Conservation (phyloP, 2,888 invertebrate genomes). For the Troides oblongomaculatus region DNA sequence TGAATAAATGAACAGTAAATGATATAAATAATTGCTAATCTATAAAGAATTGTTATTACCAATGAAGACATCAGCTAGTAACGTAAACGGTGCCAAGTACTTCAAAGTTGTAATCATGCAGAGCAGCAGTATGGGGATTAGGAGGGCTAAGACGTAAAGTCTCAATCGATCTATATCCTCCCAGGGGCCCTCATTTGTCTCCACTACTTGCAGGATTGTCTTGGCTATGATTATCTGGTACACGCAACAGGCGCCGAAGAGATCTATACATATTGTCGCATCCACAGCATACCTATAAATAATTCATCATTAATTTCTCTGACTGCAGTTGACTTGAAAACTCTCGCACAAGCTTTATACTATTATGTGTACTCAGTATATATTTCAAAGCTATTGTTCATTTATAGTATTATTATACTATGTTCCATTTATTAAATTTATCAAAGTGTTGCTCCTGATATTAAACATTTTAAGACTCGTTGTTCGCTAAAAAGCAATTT, state of each 20-base stretch:
- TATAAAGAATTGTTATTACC: constrained; percentile 44
- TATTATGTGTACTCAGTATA: neutral
- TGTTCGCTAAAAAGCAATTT: no score
- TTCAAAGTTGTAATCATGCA: constrained; percentile 72
- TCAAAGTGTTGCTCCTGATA: no score
- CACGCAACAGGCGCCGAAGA: constrained; percentile 71
- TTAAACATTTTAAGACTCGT: no score
- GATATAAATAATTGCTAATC: no score
- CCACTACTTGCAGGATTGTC: constrained; percentile 59
- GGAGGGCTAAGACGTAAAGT: constrained; percentile 55
- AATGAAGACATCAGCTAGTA: constrained; percentile 66
- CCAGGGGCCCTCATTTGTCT: constrained; percentile 37
- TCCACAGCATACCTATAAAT: constrained; percentile 59
- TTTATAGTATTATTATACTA: no score
- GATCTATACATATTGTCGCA: constrained; percentile 60
- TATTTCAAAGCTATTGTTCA: no score
- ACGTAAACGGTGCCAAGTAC: constrained; percentile 67
- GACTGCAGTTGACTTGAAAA: no score
- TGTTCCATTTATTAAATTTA: no score
- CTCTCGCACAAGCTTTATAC: neutral
- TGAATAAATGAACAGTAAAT: no score
- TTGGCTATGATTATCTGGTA: constrained; percentile 73
- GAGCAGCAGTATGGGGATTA: constrained; percentile 62
- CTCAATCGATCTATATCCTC: constrained; percentile 46
- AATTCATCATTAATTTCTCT: neutral